Evolutionary conservation across 2,113 vertebrate species (phyloP).

Genomic region (Pristiophorus japonicus): DNA sequence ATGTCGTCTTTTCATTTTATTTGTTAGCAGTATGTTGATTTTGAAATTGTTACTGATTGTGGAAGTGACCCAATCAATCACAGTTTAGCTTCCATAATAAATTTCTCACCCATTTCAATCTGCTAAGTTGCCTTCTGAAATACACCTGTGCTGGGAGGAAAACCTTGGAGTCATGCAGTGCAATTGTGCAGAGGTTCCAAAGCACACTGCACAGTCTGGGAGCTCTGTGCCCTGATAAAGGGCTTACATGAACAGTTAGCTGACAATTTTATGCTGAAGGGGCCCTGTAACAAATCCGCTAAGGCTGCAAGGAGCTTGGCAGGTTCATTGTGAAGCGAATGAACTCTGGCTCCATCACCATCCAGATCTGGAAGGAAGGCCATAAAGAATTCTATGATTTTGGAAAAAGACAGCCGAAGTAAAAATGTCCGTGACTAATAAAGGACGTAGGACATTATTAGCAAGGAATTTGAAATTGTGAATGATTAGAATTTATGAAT

Average conservation of each 20-base stretch:
- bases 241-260: neutral
- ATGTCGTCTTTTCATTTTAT: neutral
- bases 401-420: neutral
- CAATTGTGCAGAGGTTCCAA: neutral
- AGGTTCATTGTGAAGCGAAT: neutral
- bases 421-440: neutral
- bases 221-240: neutral
- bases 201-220: neutral
- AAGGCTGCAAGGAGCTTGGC: neutral
- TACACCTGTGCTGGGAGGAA: neutral
- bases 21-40: neutral
- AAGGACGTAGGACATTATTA: neutral
- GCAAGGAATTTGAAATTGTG: neutral
- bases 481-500: conserved; percentile 7
- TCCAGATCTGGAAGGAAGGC: neutral
- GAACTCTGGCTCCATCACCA: neutral
- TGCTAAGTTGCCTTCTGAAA: neutral
- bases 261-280: neutral
- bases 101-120: neutral
- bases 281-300: neutral
- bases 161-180: neutral
- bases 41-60: neutral
- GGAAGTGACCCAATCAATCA: neutral
- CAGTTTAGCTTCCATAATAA: neutral
- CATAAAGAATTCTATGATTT: conserved; percentile 17